A percentile compares a stretch with the other conserved stretches of the same genome.
Evolutionary conservation across 2,797 vertebrate genomes (phyloP).

Genomic region (Pseudotriccus pelzelni): DNA sequence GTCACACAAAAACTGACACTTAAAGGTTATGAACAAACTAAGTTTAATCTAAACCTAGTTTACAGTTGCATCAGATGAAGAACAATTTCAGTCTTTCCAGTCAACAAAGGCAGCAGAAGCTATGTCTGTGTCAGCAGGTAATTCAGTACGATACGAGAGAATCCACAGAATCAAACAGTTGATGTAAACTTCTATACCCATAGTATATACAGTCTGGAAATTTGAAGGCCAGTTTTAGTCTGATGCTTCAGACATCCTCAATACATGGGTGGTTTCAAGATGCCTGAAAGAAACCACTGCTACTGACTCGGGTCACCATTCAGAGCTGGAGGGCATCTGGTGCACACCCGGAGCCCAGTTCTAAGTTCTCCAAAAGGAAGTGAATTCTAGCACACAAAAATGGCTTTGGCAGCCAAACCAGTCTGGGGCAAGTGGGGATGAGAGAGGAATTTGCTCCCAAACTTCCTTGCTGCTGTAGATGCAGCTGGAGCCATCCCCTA

Average conservation of each 20-base stretch:
- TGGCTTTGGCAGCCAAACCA: not conserved
- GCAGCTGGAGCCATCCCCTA: not conserved
- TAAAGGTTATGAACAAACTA: conserved; percentile 24
- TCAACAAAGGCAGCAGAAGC: not conserved
- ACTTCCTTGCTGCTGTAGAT: not conserved
- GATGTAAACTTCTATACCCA: not conserved
- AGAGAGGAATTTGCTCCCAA: not conserved
- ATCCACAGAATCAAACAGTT: not conserved
- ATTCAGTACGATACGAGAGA: not conserved
- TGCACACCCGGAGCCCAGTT: not conserved
- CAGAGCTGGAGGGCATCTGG: not conserved
- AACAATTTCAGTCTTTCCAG: conserved; percentile 15
- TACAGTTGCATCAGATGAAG: conserved; percentile 42
- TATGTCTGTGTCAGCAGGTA: not conserved
- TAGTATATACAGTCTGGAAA: not conserved
- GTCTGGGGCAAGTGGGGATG: not conserved
- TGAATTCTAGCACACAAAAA: not conserved
- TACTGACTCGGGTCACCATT: not conserved
- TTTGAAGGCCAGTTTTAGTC: not conserved
- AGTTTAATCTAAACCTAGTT: conserved; percentile 63
- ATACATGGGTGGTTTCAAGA: not conserved
- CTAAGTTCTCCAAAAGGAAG: not conserved
- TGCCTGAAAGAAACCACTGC: not conserved
- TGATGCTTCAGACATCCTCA: not conserved
- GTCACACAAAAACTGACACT: conserved; percentile 38